These are phyloP conservation scores for Plemyria rubiginata DNA, from an alignment of 2,888 invertebrate species.

Conservation along the genomic window DNA sequence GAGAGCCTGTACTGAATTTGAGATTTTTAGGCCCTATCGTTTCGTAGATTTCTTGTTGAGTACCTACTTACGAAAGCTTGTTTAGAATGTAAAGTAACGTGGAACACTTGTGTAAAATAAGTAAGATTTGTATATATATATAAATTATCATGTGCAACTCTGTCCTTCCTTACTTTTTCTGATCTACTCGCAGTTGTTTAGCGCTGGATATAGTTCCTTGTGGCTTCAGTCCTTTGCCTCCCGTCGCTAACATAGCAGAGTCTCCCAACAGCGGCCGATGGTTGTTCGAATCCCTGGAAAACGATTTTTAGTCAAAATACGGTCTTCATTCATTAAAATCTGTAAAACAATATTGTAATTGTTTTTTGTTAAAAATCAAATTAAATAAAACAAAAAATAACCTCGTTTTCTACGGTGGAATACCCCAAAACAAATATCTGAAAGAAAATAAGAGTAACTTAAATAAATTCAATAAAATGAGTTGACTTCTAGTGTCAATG, in stretches of 20 bases:
- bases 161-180: slow-evolving; percentile 88
- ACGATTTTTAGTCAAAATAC: slow-evolving; percentile 9
- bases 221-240: slow-evolving; percentile 89
- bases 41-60: too few relatives aligned
- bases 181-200: slow-evolving; percentile 94
- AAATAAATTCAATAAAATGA: slow-evolving; percentile 2
- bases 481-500: too few relatives aligned
- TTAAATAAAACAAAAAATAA: slow-evolving; percentile 46
- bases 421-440: slow-evolving; percentile 31
- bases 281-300: slow-evolving; percentile 94
- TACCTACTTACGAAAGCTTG: too few relatives aligned
- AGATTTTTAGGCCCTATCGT: too few relatives aligned
- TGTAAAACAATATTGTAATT: not conserved
- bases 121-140: too few relatives aligned
- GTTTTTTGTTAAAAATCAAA: slow-evolving; percentile 38
- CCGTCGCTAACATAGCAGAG: slow-evolving; percentile 96
- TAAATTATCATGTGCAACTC: too few relatives aligned
- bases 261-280: slow-evolving; percentile 95
- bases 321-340: too few relatives aligned
- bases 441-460: slow-evolving; percentile 19
- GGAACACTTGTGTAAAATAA: too few relatives aligned
- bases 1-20: too few relatives aligned
- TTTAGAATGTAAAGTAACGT: too few relatives aligned
- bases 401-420: slow-evolving; percentile 21
- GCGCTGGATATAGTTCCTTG: slow-evolving; percentile 95